Conservation (phyloP, 2,888 invertebrate species). For the Schrankia costaestrigalis region DNA sequence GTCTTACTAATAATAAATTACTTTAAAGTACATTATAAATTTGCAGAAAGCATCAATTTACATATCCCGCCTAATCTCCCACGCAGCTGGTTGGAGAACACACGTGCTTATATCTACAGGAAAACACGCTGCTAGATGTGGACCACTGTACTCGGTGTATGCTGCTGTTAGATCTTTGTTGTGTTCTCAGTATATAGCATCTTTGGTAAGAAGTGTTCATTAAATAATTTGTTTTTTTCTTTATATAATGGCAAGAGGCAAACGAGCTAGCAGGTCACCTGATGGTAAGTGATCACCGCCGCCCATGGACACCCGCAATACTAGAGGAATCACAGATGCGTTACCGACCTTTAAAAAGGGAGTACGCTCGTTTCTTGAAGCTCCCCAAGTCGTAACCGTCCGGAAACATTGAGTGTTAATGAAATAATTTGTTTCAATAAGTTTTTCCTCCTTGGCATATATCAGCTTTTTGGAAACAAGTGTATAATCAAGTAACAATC, state of each 20-base stretch:
- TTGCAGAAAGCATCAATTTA: slow-evolving; percentile 80
- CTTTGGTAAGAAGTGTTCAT: slow-evolving; percentile 73
- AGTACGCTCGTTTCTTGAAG: no score
- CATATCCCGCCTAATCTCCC: slow-evolving; percentile 81
- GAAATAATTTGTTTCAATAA: no score
- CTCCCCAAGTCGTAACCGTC: no score
- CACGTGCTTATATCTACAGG: slow-evolving; percentile 83
- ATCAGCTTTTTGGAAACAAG: no score
- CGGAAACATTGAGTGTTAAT: background rate
- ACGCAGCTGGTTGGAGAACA: slow-evolving; percentile 84
- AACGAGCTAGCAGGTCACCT: no score
- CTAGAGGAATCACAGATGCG: no score
- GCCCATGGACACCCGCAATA: no score
- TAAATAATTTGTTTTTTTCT: background rate
- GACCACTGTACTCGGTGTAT: slow-evolving; percentile 86
- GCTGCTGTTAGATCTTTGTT: slow-evolving; percentile 82
- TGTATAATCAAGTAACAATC: no score
- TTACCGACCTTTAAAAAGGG: no score
- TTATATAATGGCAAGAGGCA: no score
- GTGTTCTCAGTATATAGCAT: slow-evolving; percentile 83
- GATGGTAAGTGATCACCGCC: background rate
- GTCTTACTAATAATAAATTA: background rate
- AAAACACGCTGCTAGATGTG: slow-evolving; percentile 84
- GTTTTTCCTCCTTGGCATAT: no score
- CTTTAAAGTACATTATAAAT: background rate